Evolutionary conservation across 2,888 invertebrate species (phyloP), one percentile per base, ranked within the genome.

Genomic region (Apocheima hispidaria): DNA sequence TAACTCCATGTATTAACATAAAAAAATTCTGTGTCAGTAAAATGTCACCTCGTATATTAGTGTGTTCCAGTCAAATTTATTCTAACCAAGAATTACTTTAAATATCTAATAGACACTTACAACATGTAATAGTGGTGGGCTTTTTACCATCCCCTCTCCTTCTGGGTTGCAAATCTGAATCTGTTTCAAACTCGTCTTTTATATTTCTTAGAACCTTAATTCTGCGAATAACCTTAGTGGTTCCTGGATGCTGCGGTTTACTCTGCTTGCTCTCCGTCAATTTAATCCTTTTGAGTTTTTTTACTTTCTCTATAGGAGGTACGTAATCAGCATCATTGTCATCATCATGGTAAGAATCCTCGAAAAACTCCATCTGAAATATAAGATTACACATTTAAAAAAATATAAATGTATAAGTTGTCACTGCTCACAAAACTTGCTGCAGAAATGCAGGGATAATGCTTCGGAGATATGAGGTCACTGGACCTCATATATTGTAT

Each of bases 71-170:
- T 38, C 9, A 20, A 38, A 38, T 1, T 18, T 18, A 10, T 20
- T 20, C n/a, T 38, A n/a, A 10, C n/a, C 12, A 41, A n/a, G n/a
- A 33, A 49, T 35, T 20, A 4, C 2, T 30, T 18, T 10, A 18
- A 30, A 33, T 46, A 10, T 48, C 43, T 1, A 53, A 26, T 14
- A 33, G 56, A 55, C 53, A 87, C 92, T 86, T 79, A 92, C 92
- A 92, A 70, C 92, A 92, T 48, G 92, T 92, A 52, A 92, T 91
- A 58, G 87, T 88, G n/a, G 90, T 90, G 58, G 90, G 65, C 67
- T 80, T 84, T 74, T 81, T 86, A 33, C 81, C 82, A 65, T 77
- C 77, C 66, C 76, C 73, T 36, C 50, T 53, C 33, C 30, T 51
- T 35, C 20, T 26, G 5, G 46, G 23, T 20, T 49, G 54, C 1